Base-by-base conservation (phyloP, 2,888 invertebrate species). In the Drosophila neoperkinsi region DNA sequence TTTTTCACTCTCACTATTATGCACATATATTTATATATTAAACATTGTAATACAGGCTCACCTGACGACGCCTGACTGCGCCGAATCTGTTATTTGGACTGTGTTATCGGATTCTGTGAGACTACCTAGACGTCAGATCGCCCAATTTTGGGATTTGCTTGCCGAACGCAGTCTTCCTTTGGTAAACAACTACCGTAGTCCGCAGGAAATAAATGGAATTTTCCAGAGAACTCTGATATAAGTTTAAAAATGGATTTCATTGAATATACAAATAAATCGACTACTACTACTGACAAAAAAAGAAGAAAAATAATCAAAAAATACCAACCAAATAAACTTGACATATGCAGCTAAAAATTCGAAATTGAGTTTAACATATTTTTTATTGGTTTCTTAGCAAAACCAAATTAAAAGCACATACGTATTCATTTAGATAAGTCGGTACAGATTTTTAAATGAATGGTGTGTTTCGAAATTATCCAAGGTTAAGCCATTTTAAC, bases 61-160 rank as follows among this genome's bases (percentile, higher is more conserved):
- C 93, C 93, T 96, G 56, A 96, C 96, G 2, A 96, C 96, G 0
- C 96, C 96, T 0, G 94, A 81, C 16, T 96, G 96, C 89, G 94
- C 95, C 60, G 96, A 96, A 90, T 94, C 94, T 0, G 96, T 96
- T 30, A 94, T 94, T 3, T 96, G 96, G 96, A 96, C 96, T n/a
- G 94, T 96, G 0, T 94, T 95, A 62, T 92, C 92, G 0, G 93
- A 94, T n/a, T 92, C 93, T 10, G 82, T 94, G 9, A 91, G 94
- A 0, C 92, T 95, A 58, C 70, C 84, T 0, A 34, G 51, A 9
- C 60, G 66, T 1, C 80, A 85, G 36, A 86, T 91, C 52, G 66
- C 21, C 16, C 78, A 71, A 10, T 71, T 89, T 0, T 89, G 55
- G 52, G 61, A 70, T 4, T 71, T 87, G 3, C 11, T 1, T 9